phyloP scores from a whole-genome alignment of 2,113 vertebrate genomes.

The Dromaius novaehollandiae region DNA sequence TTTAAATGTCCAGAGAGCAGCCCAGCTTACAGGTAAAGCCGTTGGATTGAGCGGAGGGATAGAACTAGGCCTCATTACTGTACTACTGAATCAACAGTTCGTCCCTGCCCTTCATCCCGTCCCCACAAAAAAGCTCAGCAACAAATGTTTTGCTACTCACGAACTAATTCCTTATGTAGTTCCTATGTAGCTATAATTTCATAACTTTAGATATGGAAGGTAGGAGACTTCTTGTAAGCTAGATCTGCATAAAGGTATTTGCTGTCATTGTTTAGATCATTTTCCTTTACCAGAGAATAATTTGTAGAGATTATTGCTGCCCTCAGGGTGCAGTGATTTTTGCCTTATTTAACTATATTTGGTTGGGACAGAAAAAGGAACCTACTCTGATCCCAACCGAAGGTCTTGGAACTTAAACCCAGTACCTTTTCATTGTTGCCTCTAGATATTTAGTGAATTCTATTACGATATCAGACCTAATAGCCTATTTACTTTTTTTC shows the following conservation, averaged over 20 bases:
- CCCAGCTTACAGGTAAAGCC: not conserved
- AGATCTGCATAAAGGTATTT: not conserved
- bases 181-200: not conserved
- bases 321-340: not conserved
- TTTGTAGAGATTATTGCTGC: not conserved
- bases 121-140: not conserved
- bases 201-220: not conserved
- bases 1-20: not conserved
- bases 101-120: rapidly evolving
- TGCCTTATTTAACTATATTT: not conserved
- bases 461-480: not conserved
- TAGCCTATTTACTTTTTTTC: not conserved
- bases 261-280: rapidly evolving
- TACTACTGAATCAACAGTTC: not conserved
- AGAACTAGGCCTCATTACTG: not conserved
- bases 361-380: rapidly evolving
- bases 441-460: not conserved
- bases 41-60: not conserved
- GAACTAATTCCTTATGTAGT: not conserved
- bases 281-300: not conserved
- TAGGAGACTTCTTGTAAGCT: not conserved
- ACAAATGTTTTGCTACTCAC: not conserved
- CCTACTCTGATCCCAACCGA: not conserved
- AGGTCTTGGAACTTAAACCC: not conserved
- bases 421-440: not conserved